Conservation (phyloP, 2,888 invertebrate genomes). For the Sesamia inferens region DNA sequence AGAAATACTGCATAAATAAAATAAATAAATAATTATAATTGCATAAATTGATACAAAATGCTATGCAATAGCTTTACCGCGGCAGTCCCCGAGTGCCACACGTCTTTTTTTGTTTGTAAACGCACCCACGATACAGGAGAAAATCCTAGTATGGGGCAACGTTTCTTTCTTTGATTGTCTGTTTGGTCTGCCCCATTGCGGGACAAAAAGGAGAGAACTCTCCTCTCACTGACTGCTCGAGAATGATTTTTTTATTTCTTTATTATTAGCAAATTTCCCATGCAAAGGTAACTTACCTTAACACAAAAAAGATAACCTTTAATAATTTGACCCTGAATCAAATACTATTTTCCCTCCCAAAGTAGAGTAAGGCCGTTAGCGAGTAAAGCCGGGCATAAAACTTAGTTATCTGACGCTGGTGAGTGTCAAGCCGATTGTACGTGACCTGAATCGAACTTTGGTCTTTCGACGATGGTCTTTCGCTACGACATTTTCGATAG, state of each 20-base stretch:
- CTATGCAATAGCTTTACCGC: no score
- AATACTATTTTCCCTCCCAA: slow-evolving; percentile 52
- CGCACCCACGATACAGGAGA: no score
- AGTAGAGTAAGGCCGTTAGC: slow-evolving; percentile 65
- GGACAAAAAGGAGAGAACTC: no score
- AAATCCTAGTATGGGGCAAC: no score
- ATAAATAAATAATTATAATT: no score
- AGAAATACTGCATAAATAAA: no score
- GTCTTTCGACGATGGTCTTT: slow-evolving; percentile 16
- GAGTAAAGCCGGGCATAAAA: slow-evolving; percentile 66
- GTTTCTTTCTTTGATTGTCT: no score
- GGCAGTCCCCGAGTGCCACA: no score
- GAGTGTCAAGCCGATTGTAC: slow-evolving; percentile 62
- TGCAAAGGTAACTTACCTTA: slow-evolving; percentile 9
- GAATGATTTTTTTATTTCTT: not conserved
- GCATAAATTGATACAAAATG: no score
- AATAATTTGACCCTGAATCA: slow-evolving; percentile 61
- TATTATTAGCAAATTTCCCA: not conserved
- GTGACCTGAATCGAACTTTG: slow-evolving; percentile 62
- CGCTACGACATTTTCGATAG: slow-evolving; percentile 40
- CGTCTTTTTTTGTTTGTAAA: no score
- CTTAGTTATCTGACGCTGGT: slow-evolving; percentile 64
- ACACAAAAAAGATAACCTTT: slow-evolving; percentile 43
- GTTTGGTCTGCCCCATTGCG: no score
- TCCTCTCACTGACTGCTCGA: not conserved